Conservation (phyloP, 2,888 invertebrate genomes). For the Lasius fuliginosus region DNA sequence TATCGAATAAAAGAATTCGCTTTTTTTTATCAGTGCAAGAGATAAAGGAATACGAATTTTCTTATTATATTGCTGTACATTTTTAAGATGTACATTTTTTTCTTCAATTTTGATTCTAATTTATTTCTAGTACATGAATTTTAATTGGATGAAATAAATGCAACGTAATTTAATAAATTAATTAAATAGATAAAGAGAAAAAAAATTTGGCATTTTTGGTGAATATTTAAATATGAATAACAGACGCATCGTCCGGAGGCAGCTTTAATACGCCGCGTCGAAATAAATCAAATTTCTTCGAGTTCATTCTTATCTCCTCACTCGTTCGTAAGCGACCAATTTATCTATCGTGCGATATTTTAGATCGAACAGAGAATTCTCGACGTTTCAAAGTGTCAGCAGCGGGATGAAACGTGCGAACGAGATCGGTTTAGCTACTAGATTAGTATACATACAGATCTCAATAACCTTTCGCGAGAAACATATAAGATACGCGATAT, state of each 20-base stretch:
- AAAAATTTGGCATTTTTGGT: neutral
- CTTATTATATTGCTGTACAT: neutral
- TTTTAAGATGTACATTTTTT: neutral
- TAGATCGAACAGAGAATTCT: conserved; percentile 1
- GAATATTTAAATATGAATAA: neutral
- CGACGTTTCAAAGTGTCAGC: conserved; percentile 7
- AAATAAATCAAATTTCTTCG: neutral
- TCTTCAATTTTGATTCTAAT: neutral
- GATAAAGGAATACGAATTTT: neutral
- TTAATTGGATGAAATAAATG: neutral
- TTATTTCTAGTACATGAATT: neutral
- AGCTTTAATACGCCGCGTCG: neutral
- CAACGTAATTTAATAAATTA: neutral
- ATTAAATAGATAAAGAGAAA: conserved; percentile 5
- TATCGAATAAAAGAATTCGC: neutral
- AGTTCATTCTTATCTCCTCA: conserved; percentile 1
- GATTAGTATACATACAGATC: conserved; percentile 11
- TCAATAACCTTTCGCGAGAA: neutral
- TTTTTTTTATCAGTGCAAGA: neutral
- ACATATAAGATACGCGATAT: neutral
- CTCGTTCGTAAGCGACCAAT: conserved; percentile 3
- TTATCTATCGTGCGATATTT: neutral
- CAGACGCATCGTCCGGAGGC: neutral
- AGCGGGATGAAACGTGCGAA: conserved; percentile 1
- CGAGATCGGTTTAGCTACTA: conserved; percentile 20